These are phyloP conservation scores for Catocala sponsa DNA, from an alignment of 2,888 invertebrate species.

Conservation along the genomic window DNA sequence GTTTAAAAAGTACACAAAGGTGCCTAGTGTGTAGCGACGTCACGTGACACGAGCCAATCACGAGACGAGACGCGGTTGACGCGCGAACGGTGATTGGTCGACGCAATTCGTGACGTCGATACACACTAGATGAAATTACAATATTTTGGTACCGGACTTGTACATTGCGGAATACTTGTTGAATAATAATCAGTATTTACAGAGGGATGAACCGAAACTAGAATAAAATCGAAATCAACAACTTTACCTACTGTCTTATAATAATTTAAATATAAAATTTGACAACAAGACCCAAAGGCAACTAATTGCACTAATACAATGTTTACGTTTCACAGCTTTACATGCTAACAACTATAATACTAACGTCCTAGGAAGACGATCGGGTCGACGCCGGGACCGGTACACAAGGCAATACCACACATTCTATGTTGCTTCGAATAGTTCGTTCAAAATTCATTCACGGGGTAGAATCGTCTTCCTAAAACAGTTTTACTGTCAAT, in stretches of 20 bases:
- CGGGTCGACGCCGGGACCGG: no score
- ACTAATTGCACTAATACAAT: constrained; percentile 76
- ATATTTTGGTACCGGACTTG: constrained; percentile 21
- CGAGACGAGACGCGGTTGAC: no score
- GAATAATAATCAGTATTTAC: constrained; percentile 39
- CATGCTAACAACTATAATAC: constrained; percentile 61
- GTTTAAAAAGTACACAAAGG: constrained; percentile 8
- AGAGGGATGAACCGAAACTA: constrained; percentile 53
- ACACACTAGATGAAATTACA: constrained; percentile 24
- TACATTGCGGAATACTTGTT: constrained; percentile 17
- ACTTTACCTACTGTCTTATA: constrained; percentile 35
- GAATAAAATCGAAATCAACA: constrained; percentile 40
- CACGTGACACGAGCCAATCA: constrained; percentile 2
- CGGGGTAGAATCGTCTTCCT: constrained; percentile 29
- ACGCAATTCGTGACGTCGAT: constrained; percentile 3
- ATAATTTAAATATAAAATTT: constrained; percentile 54
- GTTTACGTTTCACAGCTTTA: constrained; percentile 62
- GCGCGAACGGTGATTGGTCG: constrained; percentile 7
- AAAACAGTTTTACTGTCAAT: not conserved
- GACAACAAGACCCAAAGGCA: constrained; percentile 68
- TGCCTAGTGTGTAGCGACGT: constrained; percentile 18
- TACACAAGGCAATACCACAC: not conserved
- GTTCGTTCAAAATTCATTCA: no score
- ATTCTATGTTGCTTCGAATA: not conserved
- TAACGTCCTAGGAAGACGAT: constrained; percentile 53